phyloP scores from a whole-genome alignment of 92 coral and sea anemone genomes.

The Galaxea fascicularis region DNA sequence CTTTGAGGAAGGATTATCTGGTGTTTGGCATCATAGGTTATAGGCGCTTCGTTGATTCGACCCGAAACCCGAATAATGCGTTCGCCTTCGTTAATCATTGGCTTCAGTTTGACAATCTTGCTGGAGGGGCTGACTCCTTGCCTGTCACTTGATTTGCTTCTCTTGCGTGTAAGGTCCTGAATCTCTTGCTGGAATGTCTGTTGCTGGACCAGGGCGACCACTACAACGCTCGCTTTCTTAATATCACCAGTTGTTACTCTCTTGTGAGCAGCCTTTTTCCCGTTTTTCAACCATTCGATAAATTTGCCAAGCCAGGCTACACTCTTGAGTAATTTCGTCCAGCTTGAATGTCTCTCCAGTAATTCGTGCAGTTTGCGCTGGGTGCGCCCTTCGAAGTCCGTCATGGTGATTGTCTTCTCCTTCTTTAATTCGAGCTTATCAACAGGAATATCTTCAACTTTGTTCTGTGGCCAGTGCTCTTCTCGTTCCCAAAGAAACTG shows the following conservation, averaged over 20 bases:
- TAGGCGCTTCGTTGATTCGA: constrained; percentile 40
- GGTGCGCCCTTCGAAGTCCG: not conserved
- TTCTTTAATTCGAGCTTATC: constrained; percentile 2
- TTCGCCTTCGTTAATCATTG: not conserved
- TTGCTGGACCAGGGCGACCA: not conserved
- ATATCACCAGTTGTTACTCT: not conserved
- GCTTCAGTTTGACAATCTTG: constrained; percentile 7
- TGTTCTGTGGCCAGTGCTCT: not conserved
- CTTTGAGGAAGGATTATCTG: constrained; percentile 48
- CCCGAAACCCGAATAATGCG: constrained; percentile 32
- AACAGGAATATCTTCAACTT: not conserved
- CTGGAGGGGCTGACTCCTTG: constrained; percentile 28
- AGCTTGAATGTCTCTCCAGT: not conserved
- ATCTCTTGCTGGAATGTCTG: not conserved
- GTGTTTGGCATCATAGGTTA: constrained; percentile 39
- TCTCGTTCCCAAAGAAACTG: not conserved
- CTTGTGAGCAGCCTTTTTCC: not conserved
- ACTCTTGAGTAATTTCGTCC: not conserved
- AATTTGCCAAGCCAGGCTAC: not conserved
- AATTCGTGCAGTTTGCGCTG: not conserved
- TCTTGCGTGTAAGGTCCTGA: too few species aligned
- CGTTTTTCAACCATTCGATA: not conserved
- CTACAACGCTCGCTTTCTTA: not conserved
- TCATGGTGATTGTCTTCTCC: not conserved
- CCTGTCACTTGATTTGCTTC: too few species aligned